Evolutionary conservation across 2,797 vertebrate species (phyloP), one percentile per base, ranked within the genome.

Genomic region (Propithecus deckenii): DNA sequence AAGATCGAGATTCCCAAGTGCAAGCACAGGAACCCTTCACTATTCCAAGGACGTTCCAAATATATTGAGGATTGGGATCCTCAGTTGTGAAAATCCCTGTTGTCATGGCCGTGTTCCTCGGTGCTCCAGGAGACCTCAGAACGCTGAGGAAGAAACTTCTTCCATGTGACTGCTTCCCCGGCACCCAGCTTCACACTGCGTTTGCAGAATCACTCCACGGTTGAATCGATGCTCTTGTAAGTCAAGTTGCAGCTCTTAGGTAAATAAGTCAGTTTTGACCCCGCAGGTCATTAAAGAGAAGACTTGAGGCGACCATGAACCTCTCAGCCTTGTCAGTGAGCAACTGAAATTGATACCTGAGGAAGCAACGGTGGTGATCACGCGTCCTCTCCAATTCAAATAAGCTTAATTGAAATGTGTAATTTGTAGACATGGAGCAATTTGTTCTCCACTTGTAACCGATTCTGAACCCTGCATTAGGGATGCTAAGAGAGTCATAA

Each of bases 71-170:
- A 0, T 15, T 13, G 30, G 50, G 17, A n/a, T 50, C 38, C 2
- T 25, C 3, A 0, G 48, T 38, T 48, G 41, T 52, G 84, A 41
- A 59, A 25, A 50, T 32, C 30, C 35, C 23, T 5, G 1, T 8
- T 15, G 43, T 14, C 15, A 0, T 18, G 38, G 22, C 55, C 1
- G 22, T 0, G 1, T 7, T 1, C 25, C 6, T 28, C 2, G 0
- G 1, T 30, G 50, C n/a, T 28, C 23, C 7, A 5, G 52, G 25
- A 25, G 28, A 2, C 22, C 20, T 55, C 0, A 0, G 74, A 0
- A 2, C 4, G 46, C n/a, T 4, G 43, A 35, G 79, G 86, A 0
- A 3, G 23, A 1, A 22, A 1, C 8, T 30, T 25, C 32, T 30
- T n/a, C 55, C 12, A 0, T 15, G 3, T 2, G 20, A 2, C 30